Conservation (phyloP, 2,888 invertebrate species). For the Neelides folsomi region DNA sequence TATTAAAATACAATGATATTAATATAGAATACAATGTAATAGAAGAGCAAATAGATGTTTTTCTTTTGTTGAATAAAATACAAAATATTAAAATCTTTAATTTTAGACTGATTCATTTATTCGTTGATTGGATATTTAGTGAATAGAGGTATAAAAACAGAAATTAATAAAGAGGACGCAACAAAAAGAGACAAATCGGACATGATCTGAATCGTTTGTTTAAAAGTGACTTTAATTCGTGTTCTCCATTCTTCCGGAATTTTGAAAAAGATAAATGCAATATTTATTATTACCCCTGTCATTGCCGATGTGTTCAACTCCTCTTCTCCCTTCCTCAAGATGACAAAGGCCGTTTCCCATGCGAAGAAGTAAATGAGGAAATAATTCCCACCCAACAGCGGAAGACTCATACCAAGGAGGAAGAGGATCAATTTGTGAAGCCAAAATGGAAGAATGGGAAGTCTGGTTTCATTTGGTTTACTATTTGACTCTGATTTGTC, state of each 20-base stretch:
- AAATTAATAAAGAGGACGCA: constrained; percentile 3
- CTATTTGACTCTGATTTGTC: no score
- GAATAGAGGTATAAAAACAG: background rate
- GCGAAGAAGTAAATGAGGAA: constrained; percentile 6
- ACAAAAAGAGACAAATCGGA: constrained; percentile 7
- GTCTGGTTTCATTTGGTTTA: background rate
- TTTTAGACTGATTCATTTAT: no score
- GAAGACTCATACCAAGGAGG: background rate
- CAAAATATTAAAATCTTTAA: no score
- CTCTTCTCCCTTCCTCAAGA: background rate
- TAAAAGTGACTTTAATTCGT: background rate
- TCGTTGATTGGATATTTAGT: background rate
- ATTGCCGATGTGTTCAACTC: no score
- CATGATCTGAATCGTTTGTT: constrained; percentile 1
- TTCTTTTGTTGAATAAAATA: no score
- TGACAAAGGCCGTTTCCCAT: constrained; percentile 4
- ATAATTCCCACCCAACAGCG: background rate
- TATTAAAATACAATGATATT: no score
- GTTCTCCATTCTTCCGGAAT: constrained; percentile 2
- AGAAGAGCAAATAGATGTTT: no score
- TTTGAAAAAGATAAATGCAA: constrained; percentile 4
- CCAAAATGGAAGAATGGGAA: background rate
- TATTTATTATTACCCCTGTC: no score
- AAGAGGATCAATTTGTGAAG: constrained; percentile 2
- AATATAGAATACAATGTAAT: no score